Conservation (phyloP, 1,140 invertebrate species). For the Brachionus calyciflorus region DNA sequence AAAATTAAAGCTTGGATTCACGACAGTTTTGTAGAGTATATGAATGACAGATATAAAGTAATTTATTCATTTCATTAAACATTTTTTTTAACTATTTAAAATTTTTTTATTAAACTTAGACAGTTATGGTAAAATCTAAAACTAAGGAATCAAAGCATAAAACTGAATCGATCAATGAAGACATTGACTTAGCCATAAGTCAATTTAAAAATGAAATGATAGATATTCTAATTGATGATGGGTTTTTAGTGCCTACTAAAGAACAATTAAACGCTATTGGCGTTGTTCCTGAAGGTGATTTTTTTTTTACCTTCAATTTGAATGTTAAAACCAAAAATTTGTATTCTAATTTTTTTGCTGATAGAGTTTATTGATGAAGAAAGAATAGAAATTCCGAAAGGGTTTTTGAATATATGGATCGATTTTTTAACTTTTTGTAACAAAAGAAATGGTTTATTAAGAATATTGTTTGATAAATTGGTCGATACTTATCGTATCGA, state of each 20-base stretch:
- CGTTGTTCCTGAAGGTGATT: conserved; percentile 12
- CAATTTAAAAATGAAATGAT: conserved; percentile 10
- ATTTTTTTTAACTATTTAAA: neutral
- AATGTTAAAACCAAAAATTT: no score
- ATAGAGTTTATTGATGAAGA: conserved; percentile 19
- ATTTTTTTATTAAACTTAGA: no score
- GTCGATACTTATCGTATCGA: conserved; percentile 7
- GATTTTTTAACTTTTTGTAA: conserved; percentile 13
- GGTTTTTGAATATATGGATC: conserved; percentile 27
- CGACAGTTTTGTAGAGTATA: conserved; percentile 1
- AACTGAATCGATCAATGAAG: neutral
- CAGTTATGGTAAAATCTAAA: no score
- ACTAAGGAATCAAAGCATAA: neutral
- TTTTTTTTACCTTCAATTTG: neutral
- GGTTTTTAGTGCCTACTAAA: conserved; percentile 1
- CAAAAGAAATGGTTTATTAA: neutral
- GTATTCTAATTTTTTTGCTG: neutral
- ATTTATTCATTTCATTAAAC: neutral
- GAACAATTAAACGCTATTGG: conserved; percentile 12
- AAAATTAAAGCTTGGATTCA: neutral
- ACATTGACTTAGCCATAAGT: neutral
- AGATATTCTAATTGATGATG: neutral
- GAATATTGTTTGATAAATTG: conserved; percentile 12
- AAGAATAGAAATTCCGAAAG: conserved; percentile 21
- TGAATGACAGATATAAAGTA: conserved; percentile 10